Base-by-base conservation (phyloP, 2,888 invertebrate genomes). In the Drosophila stalkeri region DNA sequence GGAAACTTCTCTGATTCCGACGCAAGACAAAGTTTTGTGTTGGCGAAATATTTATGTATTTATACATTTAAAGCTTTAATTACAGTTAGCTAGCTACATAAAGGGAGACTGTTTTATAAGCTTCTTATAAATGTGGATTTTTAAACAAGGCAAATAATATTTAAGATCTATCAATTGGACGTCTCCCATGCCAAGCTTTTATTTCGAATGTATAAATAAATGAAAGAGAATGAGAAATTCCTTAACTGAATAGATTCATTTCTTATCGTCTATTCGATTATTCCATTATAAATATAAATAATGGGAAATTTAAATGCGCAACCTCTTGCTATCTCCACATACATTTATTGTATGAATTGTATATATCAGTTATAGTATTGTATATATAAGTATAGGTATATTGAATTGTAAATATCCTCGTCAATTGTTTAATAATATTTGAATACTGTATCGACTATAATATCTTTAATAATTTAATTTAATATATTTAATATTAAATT, bases 1-100 rank as follows among this genome's bases (percentile, higher is more conserved):
- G 65, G 46, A 82, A 86, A 75, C 64, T 62, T 59, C 54, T 65
- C 54, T 64, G 76, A 76, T 86, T 86, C 73, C 78, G 51, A 67
- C 59, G 79, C 85, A 70, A 60, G 61, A 71, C 55, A 71, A 87
- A 87, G 68, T 80, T 76, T 81, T 64, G 51, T 54, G 52, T 49
- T 9, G 35, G 18, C 39, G 35, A 52, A 54, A 49, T 44, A 20
- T 31, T 51, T 20, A 46, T 56, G 44, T 39, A 8, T 44, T 35
- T 35, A 18, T 35, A 16, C 20, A 54, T 16, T 37, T 14, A 54
- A 54, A 54, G 37, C 37, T 16, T 37, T 54, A 37, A 54, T 54
- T 37, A 7, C 16, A 14, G 2, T 37, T 11, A 20, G 35, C 51
- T 20, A 1, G 27, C 27, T 2, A 31, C 31, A 8, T 14, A 2